Evolutionary conservation across 1,140 invertebrate species (phyloP), one percentile per base, ranked within the genome.

Genomic region (Chironomus striatipennis): DNA sequence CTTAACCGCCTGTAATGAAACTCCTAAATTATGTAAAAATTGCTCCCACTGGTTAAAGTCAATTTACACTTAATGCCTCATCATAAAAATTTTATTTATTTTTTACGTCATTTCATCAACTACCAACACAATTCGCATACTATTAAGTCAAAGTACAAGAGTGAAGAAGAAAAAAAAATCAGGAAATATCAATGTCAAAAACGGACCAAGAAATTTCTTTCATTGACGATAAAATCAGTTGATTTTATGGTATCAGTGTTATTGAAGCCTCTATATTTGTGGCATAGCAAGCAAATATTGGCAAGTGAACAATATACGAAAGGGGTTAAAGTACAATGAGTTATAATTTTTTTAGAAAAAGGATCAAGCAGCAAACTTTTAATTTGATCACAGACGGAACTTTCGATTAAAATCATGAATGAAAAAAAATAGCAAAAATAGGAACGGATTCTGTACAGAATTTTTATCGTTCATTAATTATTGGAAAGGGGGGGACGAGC

Each of bases 391-490:
- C 24, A 34, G 24, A 34, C 1, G 2, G 24, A 34, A 34, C 24
- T 34, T 34, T 34, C 24, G 24, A 34, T 34, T 34, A 34, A 34
- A 34, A 34, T 34, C 24, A 34, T 34, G 24, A 34, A 34, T 34
- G 24, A 34, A 34, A 5, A 2, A 34, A 34, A 47, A 47, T 4
- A 7, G 2, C 43, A 47, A 57, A n/a, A 57, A 57, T 12, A 15
- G n/a, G n/a, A 57, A 8, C 43, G 47, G 15, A n/a, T 15, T 57
- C 12, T 57, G 47, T n/a, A 15, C n/a, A n/a, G 47, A 57, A 57
- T 57, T 57, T 57, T 57, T 57, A 57, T 57, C 47, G 47, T n/a
- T 57, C 47, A 57, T 57, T 57, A 57, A 57, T 57, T 57, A n/a
- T 15, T 57, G 12, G 47, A 57, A n/a, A 57, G 9, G 47, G 47